A percentile compares a stretch with the other conserved stretches of the same genome.
phyloP scores from a whole-genome alignment of 2,797 vertebrate species.

The Strix occidentalis region DNA sequence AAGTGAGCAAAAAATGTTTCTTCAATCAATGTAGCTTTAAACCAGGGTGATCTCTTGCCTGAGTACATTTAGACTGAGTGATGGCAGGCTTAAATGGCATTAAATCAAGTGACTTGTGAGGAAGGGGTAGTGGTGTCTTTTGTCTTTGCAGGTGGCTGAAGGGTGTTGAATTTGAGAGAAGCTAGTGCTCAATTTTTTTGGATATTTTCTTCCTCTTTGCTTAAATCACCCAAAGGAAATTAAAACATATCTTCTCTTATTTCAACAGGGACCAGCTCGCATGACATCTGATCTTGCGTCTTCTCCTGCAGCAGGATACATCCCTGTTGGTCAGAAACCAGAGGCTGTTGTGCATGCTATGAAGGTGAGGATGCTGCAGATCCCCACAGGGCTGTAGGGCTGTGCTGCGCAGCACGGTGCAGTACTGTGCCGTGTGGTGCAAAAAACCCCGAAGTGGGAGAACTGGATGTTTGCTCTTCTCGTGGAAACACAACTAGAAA shows the following conservation, averaged over 20 bases:
- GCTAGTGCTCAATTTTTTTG: neutral
- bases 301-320: constrained; percentile 84
- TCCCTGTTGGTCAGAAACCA: constrained; percentile 90
- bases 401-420: neutral
- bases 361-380: constrained; percentile 82
- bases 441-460: neutral
- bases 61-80: neutral
- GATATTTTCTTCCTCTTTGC: neutral
- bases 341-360: constrained; percentile 96
- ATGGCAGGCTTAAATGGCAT: neutral
- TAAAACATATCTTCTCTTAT: neutral
- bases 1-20: neutral
- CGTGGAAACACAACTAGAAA: neutral
- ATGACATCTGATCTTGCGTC: constrained; percentile 82
- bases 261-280: constrained; percentile 82
- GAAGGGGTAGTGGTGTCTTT: neutral
- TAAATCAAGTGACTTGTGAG: neutral
- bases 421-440: neutral
- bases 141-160: neutral
- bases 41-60: neutral
- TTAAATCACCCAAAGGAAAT: neutral
- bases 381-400: neutral
- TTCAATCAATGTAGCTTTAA: neutral
- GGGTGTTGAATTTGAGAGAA: neutral
- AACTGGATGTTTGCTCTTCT: neutral